These are phyloP conservation scores for Ennomos quercinarius DNA, from an alignment of 2,888 invertebrate genomes.

Conservation along the genomic window DNA sequence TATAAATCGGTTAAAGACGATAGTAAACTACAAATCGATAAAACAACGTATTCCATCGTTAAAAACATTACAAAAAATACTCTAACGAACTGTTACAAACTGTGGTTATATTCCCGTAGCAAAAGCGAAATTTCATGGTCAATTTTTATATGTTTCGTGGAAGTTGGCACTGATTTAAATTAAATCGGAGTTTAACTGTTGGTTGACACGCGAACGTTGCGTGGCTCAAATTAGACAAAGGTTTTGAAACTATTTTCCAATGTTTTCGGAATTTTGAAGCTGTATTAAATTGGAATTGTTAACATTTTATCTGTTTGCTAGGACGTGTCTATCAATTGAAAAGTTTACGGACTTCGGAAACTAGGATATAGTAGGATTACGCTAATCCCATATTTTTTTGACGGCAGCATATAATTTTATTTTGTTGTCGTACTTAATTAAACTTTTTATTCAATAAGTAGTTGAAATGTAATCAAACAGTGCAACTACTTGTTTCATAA, in stretches of 20 bases:
- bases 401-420: too few relatives aligned
- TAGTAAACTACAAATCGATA: constrained; percentile 39
- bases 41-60: constrained; percentile 40
- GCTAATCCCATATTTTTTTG: not conserved
- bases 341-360: constrained; percentile 30
- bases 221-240: constrained; percentile 67
- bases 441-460: too few relatives aligned
- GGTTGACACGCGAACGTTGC: constrained; percentile 67
- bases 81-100: constrained; percentile 52
- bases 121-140: constrained; percentile 81
- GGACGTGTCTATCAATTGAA: constrained; percentile 35
- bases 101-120: constrained; percentile 64
- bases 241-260: constrained; percentile 62
- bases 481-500: too few relatives aligned
- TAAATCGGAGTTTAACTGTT: constrained; percentile 71
- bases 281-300: constrained; percentile 25
- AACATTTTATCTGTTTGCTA: constrained; percentile 12
- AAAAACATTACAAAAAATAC: constrained; percentile 35
- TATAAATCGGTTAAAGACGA: constrained; percentile 33
- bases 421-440: too few relatives aligned
- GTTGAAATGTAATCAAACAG: too few relatives aligned
- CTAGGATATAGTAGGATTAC: not conserved
- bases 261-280: constrained; percentile 46
- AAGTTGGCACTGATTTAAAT: constrained; percentile 81
- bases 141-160: constrained; percentile 81